Conservation (phyloP, 30 jellyfish, hydroid and myxozoan species). For the Clytia hemisphaerica region DNA sequence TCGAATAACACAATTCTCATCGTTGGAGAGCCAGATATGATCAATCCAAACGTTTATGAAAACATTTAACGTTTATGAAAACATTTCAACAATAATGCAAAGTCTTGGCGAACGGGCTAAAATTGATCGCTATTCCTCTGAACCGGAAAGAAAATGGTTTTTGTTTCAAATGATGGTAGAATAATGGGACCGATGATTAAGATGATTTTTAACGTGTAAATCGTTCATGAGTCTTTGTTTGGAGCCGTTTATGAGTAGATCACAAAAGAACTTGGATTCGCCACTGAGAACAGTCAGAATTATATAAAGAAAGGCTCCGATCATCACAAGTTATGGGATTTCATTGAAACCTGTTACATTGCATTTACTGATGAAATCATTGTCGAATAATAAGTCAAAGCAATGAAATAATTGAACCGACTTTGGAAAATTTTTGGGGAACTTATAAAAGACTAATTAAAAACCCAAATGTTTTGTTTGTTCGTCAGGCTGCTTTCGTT, state of each 20-base stretch:
- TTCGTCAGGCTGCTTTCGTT: neutral
- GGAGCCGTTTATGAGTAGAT: slow-evolving; percentile 11
- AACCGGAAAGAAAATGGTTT: slow-evolving; percentile 21
- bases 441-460: too few species aligned
- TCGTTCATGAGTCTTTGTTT: slow-evolving; percentile 6
- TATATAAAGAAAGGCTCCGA: slow-evolving; percentile 21
- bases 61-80: too few species aligned
- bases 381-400: too few species aligned
- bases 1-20: neutral
- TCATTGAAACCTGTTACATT: neutral
- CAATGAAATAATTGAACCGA: too few species aligned
- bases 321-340: slow-evolving; percentile 32
- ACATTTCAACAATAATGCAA: neutral
- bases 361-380: slow-evolving; percentile 19
- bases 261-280: neutral
- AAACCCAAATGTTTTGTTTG: too few species aligned
- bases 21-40: slow-evolving; percentile 25
- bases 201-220: slow-evolving; percentile 9
- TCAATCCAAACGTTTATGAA: slow-evolving; percentile 11
- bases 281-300: slow-evolving; percentile 8
- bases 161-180: slow-evolving; percentile 16
- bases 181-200: slow-evolving; percentile 4
- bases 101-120: slow-evolving; percentile 22
- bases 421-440: too few species aligned
- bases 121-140: too few species aligned